A percentile compares a stretch with the other conserved stretches of the same genome.
Conservation (phyloP, 2,797 vertebrate genomes). For the Alosa sapidissima region DNA sequence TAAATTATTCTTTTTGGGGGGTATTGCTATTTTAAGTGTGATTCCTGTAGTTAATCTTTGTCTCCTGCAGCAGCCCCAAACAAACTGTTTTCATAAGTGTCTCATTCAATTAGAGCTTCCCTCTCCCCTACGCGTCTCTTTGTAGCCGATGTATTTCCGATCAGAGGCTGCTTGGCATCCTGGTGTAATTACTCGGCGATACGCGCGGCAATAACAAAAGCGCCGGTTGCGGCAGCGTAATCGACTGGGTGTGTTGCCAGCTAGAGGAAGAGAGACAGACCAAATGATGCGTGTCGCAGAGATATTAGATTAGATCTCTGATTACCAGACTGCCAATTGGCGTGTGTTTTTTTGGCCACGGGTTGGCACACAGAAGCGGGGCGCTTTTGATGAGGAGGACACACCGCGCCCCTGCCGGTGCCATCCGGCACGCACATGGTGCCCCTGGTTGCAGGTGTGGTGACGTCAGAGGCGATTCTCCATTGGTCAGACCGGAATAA, state of each 20-base stretch:
- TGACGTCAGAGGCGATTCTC: background rate
- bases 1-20: no score
- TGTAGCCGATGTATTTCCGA: background rate
- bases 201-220: background rate
- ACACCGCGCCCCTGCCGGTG: background rate
- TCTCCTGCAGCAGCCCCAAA: background rate
- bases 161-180: background rate
- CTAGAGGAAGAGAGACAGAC: constrained; percentile 3
- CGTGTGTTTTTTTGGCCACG: background rate
- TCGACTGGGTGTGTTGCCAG: background rate
- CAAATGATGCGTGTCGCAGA: constrained; percentile 11
- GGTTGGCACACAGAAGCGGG: background rate
- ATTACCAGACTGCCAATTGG: constrained; percentile 14
- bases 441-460: background rate
- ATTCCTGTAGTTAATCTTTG: background rate
- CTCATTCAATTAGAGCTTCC: constrained; percentile 1
- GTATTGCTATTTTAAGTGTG: background rate
- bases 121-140: background rate
- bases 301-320: background rate
- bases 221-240: background rate
- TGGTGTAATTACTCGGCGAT: background rate
- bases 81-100: constrained; percentile 4
- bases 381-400: background rate
- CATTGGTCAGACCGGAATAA: background rate
- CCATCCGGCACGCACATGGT: background rate